A percentile compares a stretch with the other conserved stretches of the same genome.
phyloP scores from a whole-genome alignment of 2,888 invertebrate species.

The Caenorhabditis auriculariae region DNA sequence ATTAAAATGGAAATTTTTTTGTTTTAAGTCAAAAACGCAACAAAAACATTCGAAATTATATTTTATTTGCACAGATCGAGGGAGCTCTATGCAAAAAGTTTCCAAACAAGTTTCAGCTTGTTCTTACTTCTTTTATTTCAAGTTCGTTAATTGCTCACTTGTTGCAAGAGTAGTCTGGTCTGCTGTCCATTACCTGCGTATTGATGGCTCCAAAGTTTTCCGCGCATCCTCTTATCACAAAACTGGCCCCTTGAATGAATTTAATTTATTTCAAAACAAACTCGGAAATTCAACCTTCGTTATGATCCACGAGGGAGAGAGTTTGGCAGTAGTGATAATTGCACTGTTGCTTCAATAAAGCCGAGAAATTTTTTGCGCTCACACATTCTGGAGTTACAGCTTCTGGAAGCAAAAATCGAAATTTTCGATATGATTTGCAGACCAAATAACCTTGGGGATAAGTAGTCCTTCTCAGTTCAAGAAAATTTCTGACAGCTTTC shows the following conservation, averaged over 20 bases:
- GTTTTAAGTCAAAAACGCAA: not conserved
- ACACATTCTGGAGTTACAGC: conserved; percentile 46
- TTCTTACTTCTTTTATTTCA: too few species aligned
- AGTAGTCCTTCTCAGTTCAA: conserved; percentile 49
- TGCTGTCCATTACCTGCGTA: conserved; percentile 34
- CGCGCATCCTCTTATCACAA: conserved; percentile 58
- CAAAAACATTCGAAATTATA: conserved; percentile 4
- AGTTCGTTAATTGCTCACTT: too few species aligned
- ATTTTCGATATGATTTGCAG: not conserved
- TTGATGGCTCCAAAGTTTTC: conserved; percentile 58
- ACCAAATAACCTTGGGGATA: conserved; percentile 37
- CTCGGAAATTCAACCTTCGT: conserved; percentile 31
- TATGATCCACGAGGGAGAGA: conserved; percentile 50
- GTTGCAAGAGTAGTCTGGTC: conserved; percentile 48
- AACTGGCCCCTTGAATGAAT: conserved; percentile 27
- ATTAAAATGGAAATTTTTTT: not conserved
- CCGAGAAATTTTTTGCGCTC: conserved; percentile 42
- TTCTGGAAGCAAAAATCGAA: conserved; percentile 17
- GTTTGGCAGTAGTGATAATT: conserved; percentile 53
- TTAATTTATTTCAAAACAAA: not conserved
- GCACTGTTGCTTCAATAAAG: conserved; percentile 47
- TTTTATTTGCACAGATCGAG: too few species aligned
- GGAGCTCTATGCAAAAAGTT: too few species aligned
- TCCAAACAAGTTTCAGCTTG: too few species aligned
- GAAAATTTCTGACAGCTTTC: conserved; percentile 42